Conservation (phyloP, 2,888 invertebrate genomes). For the Deilephila porcellus region DNA sequence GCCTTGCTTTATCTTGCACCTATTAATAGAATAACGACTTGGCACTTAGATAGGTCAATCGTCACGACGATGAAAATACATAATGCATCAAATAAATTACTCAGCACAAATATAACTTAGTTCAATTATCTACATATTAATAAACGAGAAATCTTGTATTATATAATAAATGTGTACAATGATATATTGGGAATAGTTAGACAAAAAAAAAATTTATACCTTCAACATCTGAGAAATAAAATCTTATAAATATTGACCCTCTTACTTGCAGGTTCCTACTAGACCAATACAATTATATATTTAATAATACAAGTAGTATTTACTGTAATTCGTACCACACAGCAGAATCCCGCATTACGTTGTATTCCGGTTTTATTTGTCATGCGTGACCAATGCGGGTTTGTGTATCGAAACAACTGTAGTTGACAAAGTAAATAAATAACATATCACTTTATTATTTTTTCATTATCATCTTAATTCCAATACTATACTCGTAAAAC, state of each 20-base stretch:
- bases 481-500: not conserved
- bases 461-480: not conserved
- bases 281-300: not conserved
- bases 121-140: no score
- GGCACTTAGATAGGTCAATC: not conserved
- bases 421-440: not conserved
- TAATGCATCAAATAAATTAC: not conserved
- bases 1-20: not conserved
- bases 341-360: conserved; percentile 8
- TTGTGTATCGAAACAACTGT: not conserved
- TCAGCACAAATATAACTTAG: no score
- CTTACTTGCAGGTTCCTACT: no score
- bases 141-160: no score
- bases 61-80: not conserved
- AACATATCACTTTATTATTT: not conserved
- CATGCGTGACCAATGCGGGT: not conserved
- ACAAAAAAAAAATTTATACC: no score
- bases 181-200: no score
- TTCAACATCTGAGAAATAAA: no score
- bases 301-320: not conserved
- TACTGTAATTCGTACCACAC: not conserved
- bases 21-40: conserved; percentile 4
- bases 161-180: no score
- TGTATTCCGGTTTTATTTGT: not conserved
- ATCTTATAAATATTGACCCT: no score